Conservation (phyloP, 2,888 invertebrate species). For the Lypha dubia region DNA sequence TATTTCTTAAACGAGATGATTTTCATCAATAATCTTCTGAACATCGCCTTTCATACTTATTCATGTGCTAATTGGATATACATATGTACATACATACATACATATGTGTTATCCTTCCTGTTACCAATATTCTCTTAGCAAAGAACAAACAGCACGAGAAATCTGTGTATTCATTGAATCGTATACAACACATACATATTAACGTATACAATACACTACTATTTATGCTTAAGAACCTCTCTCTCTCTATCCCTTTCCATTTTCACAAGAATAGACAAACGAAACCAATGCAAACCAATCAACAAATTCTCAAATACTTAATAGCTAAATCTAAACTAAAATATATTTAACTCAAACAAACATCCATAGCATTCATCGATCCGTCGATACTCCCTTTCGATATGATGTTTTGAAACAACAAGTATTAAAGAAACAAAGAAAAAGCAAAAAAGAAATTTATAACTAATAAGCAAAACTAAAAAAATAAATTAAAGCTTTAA, state of each 20-base stretch:
- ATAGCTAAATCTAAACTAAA: constrained; percentile 67
- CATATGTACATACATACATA: too few relatives aligned
- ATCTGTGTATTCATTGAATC: background rate
- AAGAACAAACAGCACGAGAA: constrained; percentile 16
- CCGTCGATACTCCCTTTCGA: constrained; percentile 19
- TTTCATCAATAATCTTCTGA: constrained; percentile 9
- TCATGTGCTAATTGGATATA: background rate
- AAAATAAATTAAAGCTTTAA: constrained; percentile 68
- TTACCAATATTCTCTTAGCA: constrained; percentile 15
- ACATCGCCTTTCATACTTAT: constrained; percentile 25
- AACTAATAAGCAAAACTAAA: constrained; percentile 52
- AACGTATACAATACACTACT: constrained; percentile 46
- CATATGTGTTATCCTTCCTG: too few relatives aligned
- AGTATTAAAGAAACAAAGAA: constrained; percentile 65
- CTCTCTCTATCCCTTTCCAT: constrained; percentile 1
- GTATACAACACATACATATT: constrained; percentile 26
- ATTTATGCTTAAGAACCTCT: constrained; percentile 48
- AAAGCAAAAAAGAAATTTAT: constrained; percentile 53
- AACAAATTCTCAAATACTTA: constrained; percentile 57
- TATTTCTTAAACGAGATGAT: constrained; percentile 10
- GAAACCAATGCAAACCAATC: constrained; percentile 69
- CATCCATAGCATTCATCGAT: constrained; percentile 42
- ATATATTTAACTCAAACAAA: constrained; percentile 27
- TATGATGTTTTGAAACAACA: constrained; percentile 65
- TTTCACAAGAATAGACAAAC: constrained; percentile 59